Percentiles rank a stretch among this genome's conserved stretches.
Evolutionary conservation across 2,797 vertebrate genomes (phyloP).

Genomic region (Schizopygopsis pylzovi): DNA sequence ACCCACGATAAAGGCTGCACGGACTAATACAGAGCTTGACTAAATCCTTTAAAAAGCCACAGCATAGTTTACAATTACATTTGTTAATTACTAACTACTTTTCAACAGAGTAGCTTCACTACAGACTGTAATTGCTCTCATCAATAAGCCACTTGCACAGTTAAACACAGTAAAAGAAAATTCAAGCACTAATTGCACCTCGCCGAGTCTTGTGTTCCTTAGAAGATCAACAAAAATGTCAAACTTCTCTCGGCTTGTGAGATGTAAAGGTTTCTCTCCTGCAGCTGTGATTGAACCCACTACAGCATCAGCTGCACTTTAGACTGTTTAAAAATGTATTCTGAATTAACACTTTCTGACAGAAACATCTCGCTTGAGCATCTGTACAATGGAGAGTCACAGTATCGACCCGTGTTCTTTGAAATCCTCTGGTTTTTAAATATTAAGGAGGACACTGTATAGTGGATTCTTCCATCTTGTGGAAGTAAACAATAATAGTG

Average conservation of each 20-base stretch:
- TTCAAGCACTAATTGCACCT: slow-evolving; percentile 1
- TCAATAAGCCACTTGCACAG: slow-evolving; percentile 9
- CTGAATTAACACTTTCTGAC: slow-evolving; percentile 55
- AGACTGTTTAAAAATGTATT: slow-evolving; percentile 54
- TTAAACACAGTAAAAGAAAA: neutral
- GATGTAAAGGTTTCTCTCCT: slow-evolving; percentile 14
- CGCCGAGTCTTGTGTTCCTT: neutral
- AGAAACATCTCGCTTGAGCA: slow-evolving; percentile 52
- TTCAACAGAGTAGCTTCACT: neutral
- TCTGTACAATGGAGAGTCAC: slow-evolving; percentile 40
- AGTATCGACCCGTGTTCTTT: slow-evolving; percentile 43
- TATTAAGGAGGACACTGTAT: slow-evolving; percentile 57
- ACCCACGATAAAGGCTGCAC: neutral
- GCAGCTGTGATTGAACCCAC: slow-evolving; percentile 32
- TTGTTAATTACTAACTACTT: neutral
- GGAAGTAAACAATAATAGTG: slow-evolving; percentile 53
- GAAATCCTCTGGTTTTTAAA: slow-evolving; percentile 54
- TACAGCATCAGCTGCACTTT: slow-evolving; percentile 31
- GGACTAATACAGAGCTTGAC: neutral
- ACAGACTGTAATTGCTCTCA: neutral
- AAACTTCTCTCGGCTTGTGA: slow-evolving; percentile 1
- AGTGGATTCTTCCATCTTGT: slow-evolving; percentile 30
- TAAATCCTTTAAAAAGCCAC: neutral
- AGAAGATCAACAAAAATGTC: slow-evolving; percentile 35
- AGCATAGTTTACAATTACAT: neutral